phyloP scores from a whole-genome alignment of 2,797 vertebrate species.

The Molothrus aeneus region DNA sequence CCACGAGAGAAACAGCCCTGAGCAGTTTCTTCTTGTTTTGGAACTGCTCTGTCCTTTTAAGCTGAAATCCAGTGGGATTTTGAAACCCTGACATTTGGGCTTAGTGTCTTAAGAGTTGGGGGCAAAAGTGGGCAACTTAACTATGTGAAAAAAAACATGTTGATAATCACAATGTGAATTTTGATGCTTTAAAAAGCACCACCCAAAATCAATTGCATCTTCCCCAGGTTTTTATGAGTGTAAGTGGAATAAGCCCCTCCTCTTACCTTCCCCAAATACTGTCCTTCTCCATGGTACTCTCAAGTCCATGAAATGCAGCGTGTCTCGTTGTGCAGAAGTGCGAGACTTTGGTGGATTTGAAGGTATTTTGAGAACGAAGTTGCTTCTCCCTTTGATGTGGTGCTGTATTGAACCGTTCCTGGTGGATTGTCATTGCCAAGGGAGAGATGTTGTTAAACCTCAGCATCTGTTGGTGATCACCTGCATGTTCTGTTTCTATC shows the following conservation, averaged over 20 bases:
- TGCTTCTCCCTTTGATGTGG: slow-evolving; percentile 12
- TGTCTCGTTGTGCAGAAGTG: neutral
- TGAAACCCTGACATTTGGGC: neutral
- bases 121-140: neutral
- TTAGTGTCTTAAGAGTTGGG: neutral
- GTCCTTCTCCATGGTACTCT: neutral
- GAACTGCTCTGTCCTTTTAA: neutral
- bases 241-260: neutral
- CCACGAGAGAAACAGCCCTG: fast-evolving
- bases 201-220: neutral
- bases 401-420: slow-evolving; percentile 14
- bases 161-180: neutral
- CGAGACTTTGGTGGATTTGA: neutral
- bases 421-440: slow-evolving; percentile 26
- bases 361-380: neutral
- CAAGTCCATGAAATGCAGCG: neutral
- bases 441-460: slow-evolving; percentile 12
- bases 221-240: neutral
- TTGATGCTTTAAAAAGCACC: neutral
- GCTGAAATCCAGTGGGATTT: neutral
- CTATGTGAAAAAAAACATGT: fast-evolving
- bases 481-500: slow-evolving; percentile 33
- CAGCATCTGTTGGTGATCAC: slow-evolving; percentile 24
- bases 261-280: neutral
- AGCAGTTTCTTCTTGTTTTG: neutral